phyloP scores from a whole-genome alignment of 2,113 vertebrate species.

The Balaeniceps rex region DNA sequence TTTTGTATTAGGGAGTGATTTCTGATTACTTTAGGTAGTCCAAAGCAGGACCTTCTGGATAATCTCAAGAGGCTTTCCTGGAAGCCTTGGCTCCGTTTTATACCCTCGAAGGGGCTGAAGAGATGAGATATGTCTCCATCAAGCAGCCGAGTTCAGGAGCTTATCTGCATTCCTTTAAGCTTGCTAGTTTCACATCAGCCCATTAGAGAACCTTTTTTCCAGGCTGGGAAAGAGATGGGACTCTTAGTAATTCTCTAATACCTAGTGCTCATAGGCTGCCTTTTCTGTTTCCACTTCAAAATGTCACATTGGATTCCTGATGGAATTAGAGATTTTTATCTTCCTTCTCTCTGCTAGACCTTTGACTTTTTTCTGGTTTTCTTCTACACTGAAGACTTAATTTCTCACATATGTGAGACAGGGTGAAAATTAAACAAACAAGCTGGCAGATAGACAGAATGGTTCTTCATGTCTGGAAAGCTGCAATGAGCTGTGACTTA shows the following conservation, averaged over 20 bases:
- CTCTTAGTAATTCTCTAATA: neutral
- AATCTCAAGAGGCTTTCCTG: neutral
- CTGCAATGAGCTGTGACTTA: slow-evolving; percentile 59
- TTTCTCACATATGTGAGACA: slow-evolving; percentile 27
- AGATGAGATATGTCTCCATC: neutral
- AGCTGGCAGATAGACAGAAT: slow-evolving; percentile 49
- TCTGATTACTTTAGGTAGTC: neutral
- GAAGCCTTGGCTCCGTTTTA: neutral
- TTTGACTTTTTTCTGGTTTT: slow-evolving; percentile 14
- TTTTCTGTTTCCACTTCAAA: slow-evolving; percentile 19
- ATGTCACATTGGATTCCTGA: neutral
- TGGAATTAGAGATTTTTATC: slow-evolving; percentile 31
- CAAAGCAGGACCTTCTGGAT: neutral
- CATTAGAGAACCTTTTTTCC: neutral
- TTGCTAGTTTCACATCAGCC: neutral
- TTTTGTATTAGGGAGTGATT: neutral
- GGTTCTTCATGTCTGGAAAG: slow-evolving; percentile 26
- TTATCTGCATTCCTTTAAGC: slow-evolving; percentile 31
- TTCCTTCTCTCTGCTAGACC: neutral
- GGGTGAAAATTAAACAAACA: slow-evolving; percentile 61
- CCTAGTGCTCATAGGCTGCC: neutral
- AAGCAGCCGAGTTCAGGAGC: neutral
- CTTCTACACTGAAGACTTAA: slow-evolving; percentile 14
- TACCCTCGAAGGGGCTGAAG: neutral
- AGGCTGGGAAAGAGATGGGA: neutral